These are phyloP conservation scores for Sarcophaga variegata DNA, from an alignment of 2,888 invertebrate genomes.

Conservation along the genomic window DNA sequence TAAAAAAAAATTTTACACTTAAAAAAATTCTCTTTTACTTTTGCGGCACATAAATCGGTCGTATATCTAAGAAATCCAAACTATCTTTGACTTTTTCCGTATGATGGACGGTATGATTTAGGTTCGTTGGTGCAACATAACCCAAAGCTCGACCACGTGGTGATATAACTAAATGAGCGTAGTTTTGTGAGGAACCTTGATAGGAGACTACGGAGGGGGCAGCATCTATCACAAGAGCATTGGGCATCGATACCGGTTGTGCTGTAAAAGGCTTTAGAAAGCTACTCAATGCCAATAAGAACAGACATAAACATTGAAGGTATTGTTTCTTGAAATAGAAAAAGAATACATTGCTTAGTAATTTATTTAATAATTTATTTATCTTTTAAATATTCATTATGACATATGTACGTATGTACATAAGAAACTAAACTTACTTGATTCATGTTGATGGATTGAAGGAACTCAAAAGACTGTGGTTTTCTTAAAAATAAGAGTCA, in stretches of 20 bases:
- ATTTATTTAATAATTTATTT: conserved; percentile 24
- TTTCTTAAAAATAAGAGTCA: conserved; percentile 49
- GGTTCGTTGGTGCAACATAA: conserved; percentile 77
- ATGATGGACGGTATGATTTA: conserved; percentile 76
- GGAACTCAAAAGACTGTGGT: conserved; percentile 59
- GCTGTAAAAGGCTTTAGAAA: conserved; percentile 3
- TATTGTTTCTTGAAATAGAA: conserved; percentile 11
- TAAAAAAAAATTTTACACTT: background rate
- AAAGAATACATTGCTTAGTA: background rate
- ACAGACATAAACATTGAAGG: background rate
- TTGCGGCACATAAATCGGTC: conserved; percentile 74
- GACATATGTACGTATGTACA: background rate
- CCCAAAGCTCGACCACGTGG: conserved; percentile 78
- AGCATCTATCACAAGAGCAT: conserved; percentile 74
- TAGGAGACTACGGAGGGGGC: conserved; percentile 78
- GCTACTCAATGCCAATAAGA: conserved; percentile 37
- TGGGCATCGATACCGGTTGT: conserved; percentile 48
- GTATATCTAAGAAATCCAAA: conserved; percentile 71
- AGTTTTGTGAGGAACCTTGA: conserved; percentile 78
- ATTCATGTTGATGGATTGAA: conserved; percentile 65
- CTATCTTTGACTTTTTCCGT: conserved; percentile 70
- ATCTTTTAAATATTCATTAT: background rate
- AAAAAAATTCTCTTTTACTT: conserved; percentile 22
- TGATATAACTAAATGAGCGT: conserved; percentile 78
- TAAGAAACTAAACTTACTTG: conserved; percentile 49